phyloP scores from a whole-genome alignment of 1,140 invertebrate species.

The Hyposmocoma kahamanoa region DNA sequence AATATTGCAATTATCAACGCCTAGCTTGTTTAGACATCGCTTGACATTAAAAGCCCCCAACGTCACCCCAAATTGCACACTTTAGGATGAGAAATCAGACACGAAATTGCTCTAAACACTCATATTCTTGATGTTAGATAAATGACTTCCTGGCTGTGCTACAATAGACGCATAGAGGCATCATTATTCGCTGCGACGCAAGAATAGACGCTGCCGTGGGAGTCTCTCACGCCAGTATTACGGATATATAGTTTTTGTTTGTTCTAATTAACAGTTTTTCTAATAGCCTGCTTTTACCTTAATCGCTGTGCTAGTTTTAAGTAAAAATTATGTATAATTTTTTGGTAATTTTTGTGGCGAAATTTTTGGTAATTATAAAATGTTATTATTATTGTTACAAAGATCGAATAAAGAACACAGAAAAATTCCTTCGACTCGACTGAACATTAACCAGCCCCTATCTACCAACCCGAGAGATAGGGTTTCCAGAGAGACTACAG shows the following conservation, averaged over 20 bases:
- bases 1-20: no score
- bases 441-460: no score
- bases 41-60: no score
- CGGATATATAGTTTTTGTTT: slow-evolving; percentile 71
- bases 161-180: slow-evolving; percentile 65
- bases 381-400: no score
- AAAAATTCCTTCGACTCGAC: no score
- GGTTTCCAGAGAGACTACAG: no score
- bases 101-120: slow-evolving; percentile 69
- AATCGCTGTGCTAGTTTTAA: slow-evolving; percentile 39
- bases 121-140: slow-evolving; percentile 73
- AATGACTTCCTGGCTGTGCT: slow-evolving; percentile 67
- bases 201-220: slow-evolving; percentile 62
- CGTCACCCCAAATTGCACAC: slow-evolving; percentile 61
- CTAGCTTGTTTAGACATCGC: no score
- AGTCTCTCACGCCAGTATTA: slow-evolving; percentile 69
- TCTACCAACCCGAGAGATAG: no score
- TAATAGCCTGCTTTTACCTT: slow-evolving; percentile 66
- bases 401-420: no score
- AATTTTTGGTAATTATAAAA: no score
- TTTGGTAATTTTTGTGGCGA: background rate
- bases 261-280: slow-evolving; percentile 70
- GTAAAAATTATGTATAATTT: slow-evolving; percentile 8
- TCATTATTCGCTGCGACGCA: slow-evolving; percentile 57
- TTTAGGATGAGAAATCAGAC: slow-evolving; percentile 66